These are phyloP conservation scores for Eublepharis macularius DNA, from an alignment of 2,113 vertebrate species.

Conservation along the genomic window DNA sequence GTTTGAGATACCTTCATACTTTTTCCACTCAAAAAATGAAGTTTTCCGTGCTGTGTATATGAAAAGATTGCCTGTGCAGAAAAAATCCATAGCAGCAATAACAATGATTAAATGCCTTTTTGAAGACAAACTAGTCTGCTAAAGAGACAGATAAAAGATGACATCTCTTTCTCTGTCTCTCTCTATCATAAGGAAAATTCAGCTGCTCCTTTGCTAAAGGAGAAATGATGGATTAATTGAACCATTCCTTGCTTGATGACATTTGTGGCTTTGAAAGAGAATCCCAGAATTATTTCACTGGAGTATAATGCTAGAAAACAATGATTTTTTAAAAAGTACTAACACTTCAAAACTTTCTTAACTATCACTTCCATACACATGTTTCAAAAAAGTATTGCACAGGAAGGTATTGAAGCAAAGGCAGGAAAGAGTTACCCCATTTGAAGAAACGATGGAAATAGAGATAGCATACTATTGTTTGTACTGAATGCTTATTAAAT, in stretches of 20 bases:
- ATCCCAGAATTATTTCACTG: not conserved
- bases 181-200: not conserved
- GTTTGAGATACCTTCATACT: not conserved
- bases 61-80: not conserved
- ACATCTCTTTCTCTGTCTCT: not conserved
- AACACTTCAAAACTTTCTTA: not conserved
- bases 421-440: accelerated
- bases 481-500: not conserved
- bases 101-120: no score
- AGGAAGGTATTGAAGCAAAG: accelerated
- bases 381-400: not conserved
- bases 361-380: not conserved
- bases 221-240: not conserved
- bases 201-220: accelerated
- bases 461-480: not conserved
- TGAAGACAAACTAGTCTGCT: not conserved
- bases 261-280: accelerated
- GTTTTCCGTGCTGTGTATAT: not conserved
- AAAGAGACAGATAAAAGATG: not conserved
- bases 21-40: not conserved
- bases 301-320: not conserved
- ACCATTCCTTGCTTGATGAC: not conserved
- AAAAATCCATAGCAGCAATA: not conserved
- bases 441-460: accelerated
- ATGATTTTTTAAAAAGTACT: accelerated